Evolutionary conservation across 1,140 invertebrate species (phyloP), one percentile per base, ranked within the genome.

Genomic region (Macrocentrus cingulum): DNA sequence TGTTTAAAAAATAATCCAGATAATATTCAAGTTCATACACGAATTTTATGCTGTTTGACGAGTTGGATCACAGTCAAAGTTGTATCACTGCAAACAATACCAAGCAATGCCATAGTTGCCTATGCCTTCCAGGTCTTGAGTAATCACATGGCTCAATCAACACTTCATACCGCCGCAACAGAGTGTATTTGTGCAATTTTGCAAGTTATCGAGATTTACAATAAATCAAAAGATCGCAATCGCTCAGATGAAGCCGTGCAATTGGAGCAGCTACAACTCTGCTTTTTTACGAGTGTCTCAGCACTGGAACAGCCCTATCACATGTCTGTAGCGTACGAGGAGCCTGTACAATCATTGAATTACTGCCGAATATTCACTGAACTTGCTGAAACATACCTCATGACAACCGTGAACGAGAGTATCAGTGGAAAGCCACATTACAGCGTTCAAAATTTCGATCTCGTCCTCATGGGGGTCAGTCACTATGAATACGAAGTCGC

Each of bases 401-500:
- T 90, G 52, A 88, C 89, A 68, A 93, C 98, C 64, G 82, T 97
- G 7, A 55, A 62, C 22, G 71, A 67, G 13, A 69, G 74, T 32
- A 58, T 48, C n/a, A 61, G 61, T 32, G 71, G 67, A 2, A 80
- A 82, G 42, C 84, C 84, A 18, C 88, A 92, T 80, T 92, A 94
- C 76, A 88, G 92, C 22, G 83, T 97, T 29, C 89, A 91, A 74
- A 87, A 91, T 9, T 79, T 99, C 50, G 93, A 99, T 73, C 81
- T 97, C 66, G 87, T 97, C 23, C 80, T 99, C 8, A 87, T 91
- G 6, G 97, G 96, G 81, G 91, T 94, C 34, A 93, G 94, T 0
- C 95, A 99, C 83, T 94, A 98, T 77, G 95, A 99, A 77, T 99
- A 97, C 82, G 95, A 94, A 77, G 89, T 99, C 34, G 93, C 94